These are phyloP conservation scores for Marisa cornuarietis DNA, from an alignment of 1,140 invertebrate species.

Conservation along the genomic window DNA sequence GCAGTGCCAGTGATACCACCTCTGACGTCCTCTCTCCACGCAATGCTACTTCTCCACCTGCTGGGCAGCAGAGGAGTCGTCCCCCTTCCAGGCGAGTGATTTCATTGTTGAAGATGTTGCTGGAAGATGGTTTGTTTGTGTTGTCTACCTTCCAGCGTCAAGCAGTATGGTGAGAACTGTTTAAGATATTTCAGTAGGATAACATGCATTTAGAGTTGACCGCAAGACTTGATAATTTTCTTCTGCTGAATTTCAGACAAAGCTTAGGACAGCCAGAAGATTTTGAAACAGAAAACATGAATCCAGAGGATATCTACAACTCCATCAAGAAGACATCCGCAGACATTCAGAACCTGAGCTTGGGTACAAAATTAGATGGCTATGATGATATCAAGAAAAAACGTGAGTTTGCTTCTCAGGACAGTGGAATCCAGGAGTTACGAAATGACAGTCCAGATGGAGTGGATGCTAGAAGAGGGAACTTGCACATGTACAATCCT, in stretches of 20 bases:
- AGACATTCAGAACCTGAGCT: slow-evolving; percentile 91
- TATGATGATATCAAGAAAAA: slow-evolving; percentile 68
- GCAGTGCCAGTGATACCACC: slow-evolving; percentile 53
- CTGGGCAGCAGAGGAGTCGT: slow-evolving; percentile 47
- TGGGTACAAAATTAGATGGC: slow-evolving; percentile 69
- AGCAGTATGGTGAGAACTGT: neutral
- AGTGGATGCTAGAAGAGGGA: slow-evolving; percentile 38
- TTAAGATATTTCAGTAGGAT: neutral
- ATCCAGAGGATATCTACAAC: slow-evolving; percentile 84
- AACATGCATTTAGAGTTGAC: too few species aligned
- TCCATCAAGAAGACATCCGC: slow-evolving; percentile 89
- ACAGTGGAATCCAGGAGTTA: slow-evolving; percentile 84
- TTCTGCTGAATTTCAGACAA: slow-evolving; percentile 14
- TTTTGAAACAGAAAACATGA: slow-evolving; percentile 76
- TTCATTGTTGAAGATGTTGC: neutral
- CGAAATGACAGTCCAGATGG: slow-evolving; percentile 68
- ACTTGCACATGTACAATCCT: slow-evolving; percentile 52
- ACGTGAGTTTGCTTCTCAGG: slow-evolving; percentile 84
- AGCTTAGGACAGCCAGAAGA: slow-evolving; percentile 57
- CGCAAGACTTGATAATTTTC: neutral
- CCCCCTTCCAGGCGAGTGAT: slow-evolving; percentile 53
- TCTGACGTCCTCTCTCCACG: slow-evolving; percentile 65
- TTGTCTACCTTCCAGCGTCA: too few species aligned
- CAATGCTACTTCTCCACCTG: slow-evolving; percentile 51
- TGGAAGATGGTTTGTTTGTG: too few species aligned